Conservation (phyloP, 2,888 invertebrate species). For the Ellobium chinense region DNA sequence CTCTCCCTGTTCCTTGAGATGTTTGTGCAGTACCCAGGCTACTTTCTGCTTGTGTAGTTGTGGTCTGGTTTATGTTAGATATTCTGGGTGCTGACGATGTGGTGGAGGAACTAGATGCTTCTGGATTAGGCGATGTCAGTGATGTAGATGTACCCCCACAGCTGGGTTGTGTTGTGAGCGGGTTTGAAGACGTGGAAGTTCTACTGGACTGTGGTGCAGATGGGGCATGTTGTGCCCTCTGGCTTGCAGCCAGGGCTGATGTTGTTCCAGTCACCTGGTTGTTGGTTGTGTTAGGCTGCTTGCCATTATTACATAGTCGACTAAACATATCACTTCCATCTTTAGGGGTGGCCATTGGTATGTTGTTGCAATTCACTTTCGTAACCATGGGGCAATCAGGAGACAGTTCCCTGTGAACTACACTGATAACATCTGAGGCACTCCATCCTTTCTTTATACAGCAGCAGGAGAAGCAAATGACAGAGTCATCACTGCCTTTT, state of each 20-base stretch:
- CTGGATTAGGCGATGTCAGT: no score
- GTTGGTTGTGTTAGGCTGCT: neutral
- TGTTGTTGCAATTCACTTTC: slow-evolving; percentile 21
- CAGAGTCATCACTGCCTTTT: slow-evolving; percentile 16
- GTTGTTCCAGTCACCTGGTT: no score
- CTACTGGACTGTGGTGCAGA: no score
- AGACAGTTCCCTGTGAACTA: slow-evolving; percentile 28
- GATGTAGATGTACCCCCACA: no score
- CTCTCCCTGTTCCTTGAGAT: neutral
- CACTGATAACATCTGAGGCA: neutral
- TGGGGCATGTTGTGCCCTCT: no score
- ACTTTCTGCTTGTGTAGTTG: neutral
- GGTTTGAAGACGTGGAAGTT: neutral
- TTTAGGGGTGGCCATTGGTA: neutral
- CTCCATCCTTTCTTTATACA: slow-evolving; percentile 13
- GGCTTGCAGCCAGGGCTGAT: no score
- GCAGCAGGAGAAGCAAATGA: slow-evolving; percentile 45
- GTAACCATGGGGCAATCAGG: slow-evolving; percentile 44
- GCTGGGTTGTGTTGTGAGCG: neutral
- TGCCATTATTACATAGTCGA: neutral
- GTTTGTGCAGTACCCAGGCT: neutral
- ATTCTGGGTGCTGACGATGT: neutral
- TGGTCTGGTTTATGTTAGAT: slow-evolving; percentile 1
- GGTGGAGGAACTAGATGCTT: no score
- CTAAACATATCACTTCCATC: neutral